Evolutionary conservation across 1,140 invertebrate genomes (phyloP), one percentile per base, ranked within the genome.

Genomic region (Platyura marginata): DNA sequence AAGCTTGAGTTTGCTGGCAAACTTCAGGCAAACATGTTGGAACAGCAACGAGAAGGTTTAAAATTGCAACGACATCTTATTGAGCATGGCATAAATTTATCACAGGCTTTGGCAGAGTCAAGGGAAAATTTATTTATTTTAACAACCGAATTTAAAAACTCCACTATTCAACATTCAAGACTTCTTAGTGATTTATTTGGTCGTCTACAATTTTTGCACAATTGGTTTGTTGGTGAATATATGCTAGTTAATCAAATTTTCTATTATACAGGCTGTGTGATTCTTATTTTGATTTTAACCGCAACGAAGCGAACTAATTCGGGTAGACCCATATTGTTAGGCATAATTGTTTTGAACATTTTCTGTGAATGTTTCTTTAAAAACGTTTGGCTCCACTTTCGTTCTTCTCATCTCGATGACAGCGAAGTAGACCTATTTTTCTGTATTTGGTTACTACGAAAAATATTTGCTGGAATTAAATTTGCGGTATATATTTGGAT

Each of bases 11-110:
- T 48, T 11, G 57, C 54, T 9, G 49, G 50, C 5, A 41, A 47
- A 41, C 53, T 60, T 43, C 47, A 65, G 56, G 45, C 58, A 39
- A 42, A 47, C 34, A 48, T 81, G 48, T 64, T 70, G 37, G 55
- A 66, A 43, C 59, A 68, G 42, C 69, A 79, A 49, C 52, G 65
- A 21, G 61, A 70, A 48, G 70, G 74, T 40, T 51, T 77, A 5
- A 47, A 64, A 45, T 57, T 75, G 34, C 75, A 78, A 51, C 51
- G 62, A 42, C 49, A 56, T 33, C 61, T 80, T 40, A 47, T 77
- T 33, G 52, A 67, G 35, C 64, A 67, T 48, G 63, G 67, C 10
- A 47, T 46, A 25, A 52, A 55, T 42, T 55, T 74, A 39, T 64
- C 65, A 45, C 45, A 59, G 36, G 53, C 55, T 1, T 48, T 71